Evolutionary conservation across 1,140 invertebrate genomes (phyloP).

Genomic region (Microplitis demolitor): DNA sequence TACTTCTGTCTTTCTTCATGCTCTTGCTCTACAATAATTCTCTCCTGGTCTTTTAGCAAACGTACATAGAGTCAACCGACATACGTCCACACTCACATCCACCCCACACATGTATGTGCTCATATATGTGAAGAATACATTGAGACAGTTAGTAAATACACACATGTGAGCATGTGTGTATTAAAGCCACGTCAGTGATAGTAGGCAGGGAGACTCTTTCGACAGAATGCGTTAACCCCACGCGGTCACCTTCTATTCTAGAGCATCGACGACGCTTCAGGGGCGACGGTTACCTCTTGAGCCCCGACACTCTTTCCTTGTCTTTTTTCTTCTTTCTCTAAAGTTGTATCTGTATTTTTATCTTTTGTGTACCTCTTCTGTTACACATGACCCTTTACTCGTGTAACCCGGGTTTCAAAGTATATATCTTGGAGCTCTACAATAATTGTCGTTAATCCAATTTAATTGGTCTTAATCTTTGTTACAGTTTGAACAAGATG

Average conservation of each 20-base stretch:
- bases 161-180: too few species aligned
- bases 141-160: background rate
- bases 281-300: slow-evolving; percentile 7
- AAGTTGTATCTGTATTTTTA: background rate
- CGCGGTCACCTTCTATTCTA: slow-evolving; percentile 47
- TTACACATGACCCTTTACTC: too few species aligned
- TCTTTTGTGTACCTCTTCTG: background rate
- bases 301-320: background rate
- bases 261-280: slow-evolving; percentile 30
- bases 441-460: background rate
- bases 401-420: too few species aligned
- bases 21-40: slow-evolving; percentile 22
- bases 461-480: slow-evolving; percentile 12
- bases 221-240: slow-evolving; percentile 40
- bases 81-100: background rate
- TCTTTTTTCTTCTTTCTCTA: background rate
- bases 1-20: slow-evolving; percentile 17
- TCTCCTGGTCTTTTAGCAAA: background rate
- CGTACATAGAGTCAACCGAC: background rate
- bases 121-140: background rate
- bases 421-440: background rate
- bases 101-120: too few species aligned
- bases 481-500: slow-evolving; percentile 56
- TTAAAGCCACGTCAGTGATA: slow-evolving; percentile 3
- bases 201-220: slow-evolving; percentile 18